Evolutionary conservation across 2,888 invertebrate species (phyloP).

Genomic region (Sarcophaga caerulescens): DNA sequence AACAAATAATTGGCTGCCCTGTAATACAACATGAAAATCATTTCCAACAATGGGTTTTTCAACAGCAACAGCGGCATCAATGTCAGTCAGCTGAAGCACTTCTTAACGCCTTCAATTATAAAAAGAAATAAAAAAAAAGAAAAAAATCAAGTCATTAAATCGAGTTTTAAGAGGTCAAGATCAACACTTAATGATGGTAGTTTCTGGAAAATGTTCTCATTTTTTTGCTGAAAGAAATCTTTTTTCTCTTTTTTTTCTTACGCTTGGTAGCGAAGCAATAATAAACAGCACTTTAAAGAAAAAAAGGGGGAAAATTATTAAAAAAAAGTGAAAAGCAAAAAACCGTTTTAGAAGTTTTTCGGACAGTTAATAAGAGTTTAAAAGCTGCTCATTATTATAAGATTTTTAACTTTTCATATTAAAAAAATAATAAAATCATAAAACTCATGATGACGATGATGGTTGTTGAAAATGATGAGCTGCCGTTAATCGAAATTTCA

Average conservation of each 20-base stretch:
- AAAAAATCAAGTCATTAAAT: conserved; percentile 28
- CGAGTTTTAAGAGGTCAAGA: conserved; percentile 43
- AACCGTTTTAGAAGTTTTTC: background rate
- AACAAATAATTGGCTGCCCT: too few species aligned
- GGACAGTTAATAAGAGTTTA: conserved; percentile 40
- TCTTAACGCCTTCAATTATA: background rate
- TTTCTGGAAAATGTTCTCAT: background rate
- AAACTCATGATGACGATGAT: background rate
- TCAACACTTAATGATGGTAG: conserved; percentile 24
- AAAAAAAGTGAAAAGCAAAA: background rate
- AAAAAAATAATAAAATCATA: background rate
- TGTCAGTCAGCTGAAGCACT: background rate
- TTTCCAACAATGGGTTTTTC: background rate
- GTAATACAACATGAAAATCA: background rate
- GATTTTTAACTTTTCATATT: conserved; percentile 34
- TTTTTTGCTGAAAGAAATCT: background rate
- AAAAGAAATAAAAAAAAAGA: too few species aligned
- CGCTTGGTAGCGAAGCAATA: background rate
- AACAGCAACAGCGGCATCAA: background rate
- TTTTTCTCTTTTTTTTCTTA: background rate
- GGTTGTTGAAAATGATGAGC: background rate
- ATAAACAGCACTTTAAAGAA: background rate
- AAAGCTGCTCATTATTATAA: conserved; percentile 44
- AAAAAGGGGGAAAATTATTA: background rate
- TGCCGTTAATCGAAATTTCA: background rate